A percentile compares a stretch with the other conserved stretches of the same genome.
These are phyloP conservation scores for Urocyon cinereoargenteus DNA, from an alignment of 2,797 vertebrate genomes.

Conservation along the genomic window DNA sequence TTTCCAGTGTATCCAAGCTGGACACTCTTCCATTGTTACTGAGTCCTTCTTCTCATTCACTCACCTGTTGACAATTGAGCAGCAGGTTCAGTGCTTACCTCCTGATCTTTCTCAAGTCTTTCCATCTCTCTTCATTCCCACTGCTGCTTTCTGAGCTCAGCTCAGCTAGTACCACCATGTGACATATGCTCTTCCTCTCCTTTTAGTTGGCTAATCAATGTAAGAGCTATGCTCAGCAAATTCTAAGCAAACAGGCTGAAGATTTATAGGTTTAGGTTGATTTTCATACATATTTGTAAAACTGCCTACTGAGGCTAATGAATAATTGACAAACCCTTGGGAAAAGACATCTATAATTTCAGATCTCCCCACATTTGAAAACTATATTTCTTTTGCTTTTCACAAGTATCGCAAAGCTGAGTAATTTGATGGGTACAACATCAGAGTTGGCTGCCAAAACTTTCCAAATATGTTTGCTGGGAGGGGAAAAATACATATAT, in stretches of 20 bases:
- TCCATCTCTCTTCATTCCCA: neutral
- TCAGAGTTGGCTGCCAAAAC: neutral
- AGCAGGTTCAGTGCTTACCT: neutral
- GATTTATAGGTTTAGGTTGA: slow-evolving; percentile 1
- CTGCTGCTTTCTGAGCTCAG: no score
- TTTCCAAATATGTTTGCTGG: neutral
- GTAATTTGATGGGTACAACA: neutral
- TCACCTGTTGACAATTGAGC: neutral
- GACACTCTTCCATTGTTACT: neutral
- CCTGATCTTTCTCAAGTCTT: neutral
- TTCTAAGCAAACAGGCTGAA: slow-evolving; percentile 40
- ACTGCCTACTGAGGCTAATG: neutral
- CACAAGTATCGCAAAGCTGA: neutral
- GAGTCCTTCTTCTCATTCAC: neutral
- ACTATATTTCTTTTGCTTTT: neutral
- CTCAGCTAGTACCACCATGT: neutral
- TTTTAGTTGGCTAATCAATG: neutral
- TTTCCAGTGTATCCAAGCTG: neutral
- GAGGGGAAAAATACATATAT: neutral
- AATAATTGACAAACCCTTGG: slow-evolving; percentile 55
- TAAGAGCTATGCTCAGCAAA: slow-evolving; percentile 5
- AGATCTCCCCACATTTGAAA: slow-evolving; percentile 3
- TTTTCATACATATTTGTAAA: slow-evolving; percentile 45
- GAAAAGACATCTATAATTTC: slow-evolving; percentile 32
- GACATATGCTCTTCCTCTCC: neutral